Base-by-base conservation (phyloP, 2,888 invertebrate genomes). In the Stenoptilia bipunctidactyla region DNA sequence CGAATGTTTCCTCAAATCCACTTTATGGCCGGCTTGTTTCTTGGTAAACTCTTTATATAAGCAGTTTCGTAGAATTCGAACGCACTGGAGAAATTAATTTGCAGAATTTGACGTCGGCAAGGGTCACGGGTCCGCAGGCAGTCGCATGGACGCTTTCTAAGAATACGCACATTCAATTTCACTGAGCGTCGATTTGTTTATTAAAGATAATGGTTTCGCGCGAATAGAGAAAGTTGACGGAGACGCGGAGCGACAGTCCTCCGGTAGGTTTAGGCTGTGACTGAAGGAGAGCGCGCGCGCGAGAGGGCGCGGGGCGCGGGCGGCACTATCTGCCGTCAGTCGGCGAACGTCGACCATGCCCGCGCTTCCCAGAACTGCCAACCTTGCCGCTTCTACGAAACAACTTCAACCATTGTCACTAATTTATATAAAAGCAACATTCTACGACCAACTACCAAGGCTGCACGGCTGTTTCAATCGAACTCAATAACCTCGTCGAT, bases 1-100 rank as follows among this genome's bases (percentile, higher is more conserved):
- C 66, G 64, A 66, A 70, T 79, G 76, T 71, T 76, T 77, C 77
- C 66, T 79, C 71, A 80, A 82, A 79, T 70, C 74, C 79, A 82
- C 80, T 80, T 77, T 77, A 79, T 64, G 65, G 62, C 72, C 67
- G 75, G 66, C 71, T 71, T 71, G 73, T 53, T 80, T 83, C 83
- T 72, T 64, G 49, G 83, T 79, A 82, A 77, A 79, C 79, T 77
- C 77, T 80, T 71, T 76, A 75, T 76, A 75, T 65, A 75, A 76
- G 68, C 75, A 65, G 74, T 75, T 83, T 80, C 83, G 71, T 65
- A 68, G 83, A 80, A 82, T 54, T 66, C 61, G 65, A 66, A 66
- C 59, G 66, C 70, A 70, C 69, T 60, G 73, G 75, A 79, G 80
- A 80, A 80, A 80, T 75, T 77, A 77, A 71, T 80, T 82, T 74